Base-by-base conservation (phyloP, 2,113 vertebrate genomes). In the Hippocampus zosterae region DNA sequence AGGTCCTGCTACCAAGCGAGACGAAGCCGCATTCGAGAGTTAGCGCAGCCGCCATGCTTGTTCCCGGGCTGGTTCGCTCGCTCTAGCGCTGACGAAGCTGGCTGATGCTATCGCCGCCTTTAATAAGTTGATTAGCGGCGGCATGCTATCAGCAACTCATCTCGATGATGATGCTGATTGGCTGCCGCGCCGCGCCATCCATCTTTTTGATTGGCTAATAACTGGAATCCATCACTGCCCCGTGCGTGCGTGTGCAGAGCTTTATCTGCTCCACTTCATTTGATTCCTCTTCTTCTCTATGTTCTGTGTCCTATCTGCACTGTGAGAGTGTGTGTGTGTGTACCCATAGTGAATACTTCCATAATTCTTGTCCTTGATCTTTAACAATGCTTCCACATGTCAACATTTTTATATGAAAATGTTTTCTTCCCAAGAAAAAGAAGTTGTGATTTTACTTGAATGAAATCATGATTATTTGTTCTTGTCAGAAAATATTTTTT, bases 91-190 rank as follows among this genome's bases (percentile, higher is more conserved):
- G 93, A 94, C 83, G 93, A 95, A 91, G 92, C 93, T 2, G n/a
- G 89, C 93, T 72, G 96, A 98, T 98, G 96, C 96, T 96, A 97
- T 98, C 95, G 91, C 92, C 90, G 93, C 88, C 92, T 94, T 98
- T 95, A 96, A 96, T 94, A 96, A 95, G 93, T 96, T 96, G 95
- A 96, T 98, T 98, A 98, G 95, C 93, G 83, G 84, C 53, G 5
- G 87, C 86, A 88, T 87, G 88, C 79, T 97, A 98, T 98, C 96
- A 95, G 86, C 95, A 97, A 98, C 95, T 97, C 94, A 98, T 99
- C 96, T 96, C 94, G 95, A 98, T 98, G 95, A 97, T 97, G 95
- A 97, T 95, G 94, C 95, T 96, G 96, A 99, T 98, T 96, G 95
- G 94, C 92, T 91, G 91, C 87, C 95, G 93, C 94, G 93, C 92